These are phyloP conservation scores for Lordiphosa andalusiaca DNA, from an alignment of 2,888 invertebrate genomes.

Conservation along the genomic window DNA sequence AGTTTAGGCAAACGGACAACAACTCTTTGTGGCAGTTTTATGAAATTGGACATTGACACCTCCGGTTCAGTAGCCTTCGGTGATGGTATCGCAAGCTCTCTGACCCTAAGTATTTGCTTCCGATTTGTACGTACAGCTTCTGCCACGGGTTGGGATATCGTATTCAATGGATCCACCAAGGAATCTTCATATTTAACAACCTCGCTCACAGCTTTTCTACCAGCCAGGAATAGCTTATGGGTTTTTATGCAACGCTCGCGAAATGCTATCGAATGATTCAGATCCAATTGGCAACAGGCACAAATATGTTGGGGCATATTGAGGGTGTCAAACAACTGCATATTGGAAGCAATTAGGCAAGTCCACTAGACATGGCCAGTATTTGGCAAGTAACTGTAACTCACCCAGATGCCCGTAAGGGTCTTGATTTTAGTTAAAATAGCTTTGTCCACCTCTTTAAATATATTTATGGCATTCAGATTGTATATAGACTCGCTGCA, in stretches of 20 bases:
- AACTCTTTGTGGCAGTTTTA: no score
- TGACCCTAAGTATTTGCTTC: no score
- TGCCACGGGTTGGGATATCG: background rate
- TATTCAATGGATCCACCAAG: conserved; percentile 1
- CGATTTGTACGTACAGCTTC: no score
- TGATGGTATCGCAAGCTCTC: no score
- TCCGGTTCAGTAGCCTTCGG: no score
- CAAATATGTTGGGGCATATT: conserved; percentile 18
- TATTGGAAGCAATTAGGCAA: background rate
- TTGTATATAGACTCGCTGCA: conserved; percentile 31
- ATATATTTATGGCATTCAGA: conserved; percentile 31
- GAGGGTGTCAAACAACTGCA: conserved; percentile 9
- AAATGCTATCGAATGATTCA: conserved; percentile 1
- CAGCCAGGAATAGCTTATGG: background rate
- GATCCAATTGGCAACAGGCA: conserved; percentile 4
- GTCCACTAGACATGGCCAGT: no score
- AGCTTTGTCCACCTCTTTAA: conserved; percentile 19
- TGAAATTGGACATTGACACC: no score
- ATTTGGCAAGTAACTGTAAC: background rate
- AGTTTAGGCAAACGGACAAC: no score
- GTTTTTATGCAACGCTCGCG: conserved; percentile 11
- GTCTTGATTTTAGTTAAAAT: conserved; percentile 29
- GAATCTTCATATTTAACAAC: no score
- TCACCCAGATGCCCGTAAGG: conserved; percentile 41
- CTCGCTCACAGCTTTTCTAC: no score